These are phyloP conservation scores for Cactoblastis cactorum DNA, from an alignment of 2,888 invertebrate genomes.

Conservation along the genomic window DNA sequence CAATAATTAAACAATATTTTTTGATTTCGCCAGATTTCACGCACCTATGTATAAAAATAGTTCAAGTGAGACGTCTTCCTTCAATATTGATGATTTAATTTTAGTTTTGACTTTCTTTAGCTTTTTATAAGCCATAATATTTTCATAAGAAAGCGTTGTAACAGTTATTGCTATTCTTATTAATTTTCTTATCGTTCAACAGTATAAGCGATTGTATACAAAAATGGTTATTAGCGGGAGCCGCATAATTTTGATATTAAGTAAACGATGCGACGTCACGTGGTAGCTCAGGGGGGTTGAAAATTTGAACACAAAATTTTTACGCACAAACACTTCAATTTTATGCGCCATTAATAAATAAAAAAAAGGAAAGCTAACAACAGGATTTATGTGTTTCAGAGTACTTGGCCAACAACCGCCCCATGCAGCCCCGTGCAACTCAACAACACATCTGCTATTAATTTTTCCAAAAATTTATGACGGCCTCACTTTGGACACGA, in stretches of 20 bases:
- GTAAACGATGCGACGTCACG: conserved; percentile 15
- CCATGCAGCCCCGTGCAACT: conserved; percentile 49
- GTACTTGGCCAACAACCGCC: conserved; percentile 52
- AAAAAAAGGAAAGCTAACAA: conserved; percentile 57
- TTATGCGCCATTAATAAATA: conserved; percentile 74
- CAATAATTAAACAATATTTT: too few species aligned
- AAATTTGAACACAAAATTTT: conserved; percentile 53
- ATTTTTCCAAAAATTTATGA: conserved; percentile 67
- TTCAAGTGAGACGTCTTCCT: too few species aligned
- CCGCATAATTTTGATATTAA: conserved; percentile 13
- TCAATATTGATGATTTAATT: too few species aligned
- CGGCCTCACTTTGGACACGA: conserved; percentile 61
- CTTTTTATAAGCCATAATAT: neutral
- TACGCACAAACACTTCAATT: conserved; percentile 59
- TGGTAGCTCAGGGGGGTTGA: conserved; percentile 14
- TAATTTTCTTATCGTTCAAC: conserved; percentile 10
- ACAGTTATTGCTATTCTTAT: conserved; percentile 3
- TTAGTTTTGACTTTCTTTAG: neutral
- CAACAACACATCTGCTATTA: conserved; percentile 77
- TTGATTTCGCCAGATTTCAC: too few species aligned
- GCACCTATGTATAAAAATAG: too few species aligned
- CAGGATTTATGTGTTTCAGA: conserved; percentile 74
- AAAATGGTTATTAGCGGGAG: conserved; percentile 9
- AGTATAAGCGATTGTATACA: conserved; percentile 7
- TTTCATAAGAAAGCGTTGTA: neutral